These are phyloP conservation scores for Virgularia gustaviana DNA, from an alignment of 92 coral and sea anemone species.

Conservation along the genomic window DNA sequence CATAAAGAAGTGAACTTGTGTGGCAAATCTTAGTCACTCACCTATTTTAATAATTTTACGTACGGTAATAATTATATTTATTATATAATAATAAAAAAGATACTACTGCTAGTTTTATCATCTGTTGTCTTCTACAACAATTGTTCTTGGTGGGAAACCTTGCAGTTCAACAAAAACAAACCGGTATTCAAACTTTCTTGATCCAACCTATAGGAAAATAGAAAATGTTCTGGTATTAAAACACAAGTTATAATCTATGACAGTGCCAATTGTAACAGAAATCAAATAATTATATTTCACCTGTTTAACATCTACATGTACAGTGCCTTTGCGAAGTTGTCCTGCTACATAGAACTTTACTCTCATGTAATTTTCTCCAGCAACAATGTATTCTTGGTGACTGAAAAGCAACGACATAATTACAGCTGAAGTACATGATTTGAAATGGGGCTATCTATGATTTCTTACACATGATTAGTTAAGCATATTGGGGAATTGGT, in stretches of 20 bases:
- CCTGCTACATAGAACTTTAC: constrained; percentile 88
- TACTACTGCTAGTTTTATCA: constrained; percentile 1
- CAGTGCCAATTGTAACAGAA: no score
- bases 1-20: no score
- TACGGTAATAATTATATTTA: background rate
- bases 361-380: constrained; percentile 95
- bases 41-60: no score
- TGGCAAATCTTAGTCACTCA: no score
- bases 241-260: no score
- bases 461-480: no score
- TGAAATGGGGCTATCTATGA: background rate
- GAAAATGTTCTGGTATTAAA: background rate
- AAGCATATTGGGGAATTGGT: no score
- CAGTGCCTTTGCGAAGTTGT: constrained; percentile 81
- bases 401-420: constrained; percentile 34
- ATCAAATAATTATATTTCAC: no score
- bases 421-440: background rate
- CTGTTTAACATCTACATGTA: constrained; percentile 97
- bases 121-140: constrained; percentile 86
- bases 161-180: constrained; percentile 80
- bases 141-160: constrained; percentile 75
- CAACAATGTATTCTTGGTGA: constrained; percentile 92
- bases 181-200: constrained; percentile 74
- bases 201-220: constrained; percentile 60
- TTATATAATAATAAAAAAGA: background rate